Conservation (phyloP, 2,888 invertebrate genomes). For the Autographa gamma region DNA sequence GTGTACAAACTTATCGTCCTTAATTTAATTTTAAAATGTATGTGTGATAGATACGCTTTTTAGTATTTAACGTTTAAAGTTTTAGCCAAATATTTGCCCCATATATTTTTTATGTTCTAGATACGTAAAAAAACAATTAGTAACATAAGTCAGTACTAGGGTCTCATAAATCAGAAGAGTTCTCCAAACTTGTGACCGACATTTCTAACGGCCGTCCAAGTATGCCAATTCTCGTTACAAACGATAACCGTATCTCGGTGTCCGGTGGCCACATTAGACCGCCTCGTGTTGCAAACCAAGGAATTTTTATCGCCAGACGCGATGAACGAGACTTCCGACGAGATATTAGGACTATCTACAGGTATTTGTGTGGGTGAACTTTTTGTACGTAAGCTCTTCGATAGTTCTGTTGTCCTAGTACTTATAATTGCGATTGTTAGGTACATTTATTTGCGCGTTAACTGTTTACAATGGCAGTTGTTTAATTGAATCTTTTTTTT, state of each 20-base stretch:
- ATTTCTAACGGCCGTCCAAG: slow-evolving; percentile 61
- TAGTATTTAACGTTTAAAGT: no score
- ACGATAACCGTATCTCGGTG: slow-evolving; percentile 63
- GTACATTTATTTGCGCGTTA: background rate
- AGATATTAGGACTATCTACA: slow-evolving; percentile 55
- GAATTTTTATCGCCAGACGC: slow-evolving; percentile 70
- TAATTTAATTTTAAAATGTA: no score
- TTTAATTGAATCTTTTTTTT: no score
- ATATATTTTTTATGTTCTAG: no score
- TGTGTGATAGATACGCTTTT: no score
- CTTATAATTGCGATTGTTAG: background rate
- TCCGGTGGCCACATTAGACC: slow-evolving; percentile 61
- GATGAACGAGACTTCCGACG: slow-evolving; percentile 57
- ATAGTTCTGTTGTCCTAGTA: slow-evolving; percentile 42
- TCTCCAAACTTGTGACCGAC: slow-evolving; percentile 62
- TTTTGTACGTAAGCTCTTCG: slow-evolving; percentile 36
- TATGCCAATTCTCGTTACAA: slow-evolving; percentile 64
- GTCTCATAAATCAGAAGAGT: slow-evolving; percentile 43
- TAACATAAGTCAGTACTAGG: slow-evolving; percentile 42
- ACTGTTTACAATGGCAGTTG: no score
- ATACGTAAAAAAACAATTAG: no score
- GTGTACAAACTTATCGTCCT: no score
- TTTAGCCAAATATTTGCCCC: no score
- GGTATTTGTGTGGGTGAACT: slow-evolving; percentile 41
- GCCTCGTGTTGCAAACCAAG: slow-evolving; percentile 66